Evolutionary conservation across 2,113 vertebrate genomes (phyloP), one percentile per base, ranked within the genome.

Genomic region (Coregonus clupeaformis): DNA sequence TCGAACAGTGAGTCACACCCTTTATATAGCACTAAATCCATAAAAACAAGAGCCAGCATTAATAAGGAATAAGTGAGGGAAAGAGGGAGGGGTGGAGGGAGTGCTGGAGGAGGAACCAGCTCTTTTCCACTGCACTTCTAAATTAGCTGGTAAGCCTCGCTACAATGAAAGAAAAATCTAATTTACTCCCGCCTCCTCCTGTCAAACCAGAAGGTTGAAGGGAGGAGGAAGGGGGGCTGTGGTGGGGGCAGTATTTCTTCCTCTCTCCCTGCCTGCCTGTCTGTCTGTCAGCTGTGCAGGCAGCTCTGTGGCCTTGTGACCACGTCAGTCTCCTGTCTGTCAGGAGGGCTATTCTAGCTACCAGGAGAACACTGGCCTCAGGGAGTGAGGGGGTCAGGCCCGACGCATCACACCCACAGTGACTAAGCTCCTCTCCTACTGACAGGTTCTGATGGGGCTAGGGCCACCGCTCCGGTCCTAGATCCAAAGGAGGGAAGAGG

Each of bases 261-360:
- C 18, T 5, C 16, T 5, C 49, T 52, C 14, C 3, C 13, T 49
- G 3, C 4, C 49, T 52, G 14, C 5, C 47, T 73, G 72, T 77
- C 66, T 80, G 80, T 13, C 74, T 81, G 87, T 87, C 87, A 87
- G 65, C 74, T 66, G 13, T 70, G 36, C 29, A 24, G 74, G 77
- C 84, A 78, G 83, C 82, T 77, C 73, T 0, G 74, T 69, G 80
- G 71, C 70, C 83, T 76, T 68, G 71, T 78, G 71, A 74, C 57
- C 70, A 16, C 18, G 68, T 75, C 79, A 73, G 74, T 69, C 25
- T 14, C 42, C 73, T 70, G 14, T 18, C 49, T 52, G 84, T 87
- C 78, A 77, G 69, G 63, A 24, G 70, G 5, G 75, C 72, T 66
- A 64, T 69, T 74, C 77, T 27, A 24, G 67, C 32, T 36, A 9